A percentile compares a stretch with the other conserved stretches of the same genome.
These are phyloP conservation scores for Theonella swinhoei DNA, from an alignment of 37 sponge, comb jelly and placozoan genomes.

Conservation along the genomic window DNA sequence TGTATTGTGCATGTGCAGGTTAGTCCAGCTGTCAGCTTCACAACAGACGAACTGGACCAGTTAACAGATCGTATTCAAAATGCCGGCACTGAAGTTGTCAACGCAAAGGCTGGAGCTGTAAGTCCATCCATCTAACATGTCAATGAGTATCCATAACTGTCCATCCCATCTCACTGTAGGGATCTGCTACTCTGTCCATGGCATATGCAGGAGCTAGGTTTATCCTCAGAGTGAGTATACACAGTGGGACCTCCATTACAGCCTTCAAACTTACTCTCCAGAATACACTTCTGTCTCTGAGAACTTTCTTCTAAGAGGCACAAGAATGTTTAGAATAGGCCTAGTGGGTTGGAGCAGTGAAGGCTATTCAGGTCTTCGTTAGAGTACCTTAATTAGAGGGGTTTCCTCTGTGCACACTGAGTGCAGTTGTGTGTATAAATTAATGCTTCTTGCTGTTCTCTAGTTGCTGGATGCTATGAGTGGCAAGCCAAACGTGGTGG, in stretches of 20 bases:
- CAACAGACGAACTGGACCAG: slow-evolving; percentile 70
- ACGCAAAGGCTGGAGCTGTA: slow-evolving; percentile 98
- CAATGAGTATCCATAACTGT: too few species aligned
- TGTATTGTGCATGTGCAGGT: too few species aligned
- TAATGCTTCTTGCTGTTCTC: neutral
- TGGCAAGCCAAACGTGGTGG: slow-evolving; percentile 81
- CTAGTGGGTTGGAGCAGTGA: too few species aligned
- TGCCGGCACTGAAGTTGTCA: slow-evolving; percentile 99
- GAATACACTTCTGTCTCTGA: too few species aligned
- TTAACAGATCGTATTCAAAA: slow-evolving; percentile 96
- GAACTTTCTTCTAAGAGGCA: too few species aligned
- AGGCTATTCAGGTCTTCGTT: too few species aligned
- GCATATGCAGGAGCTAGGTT: slow-evolving; percentile 98
- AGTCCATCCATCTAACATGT: slow-evolving; percentile 7
- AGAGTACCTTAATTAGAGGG: too few species aligned
- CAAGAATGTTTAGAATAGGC: too few species aligned
- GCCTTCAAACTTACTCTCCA: too few species aligned
- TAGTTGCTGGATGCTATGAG: slow-evolving; percentile 73
- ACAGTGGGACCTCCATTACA: neutral
- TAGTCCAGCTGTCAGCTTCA: slow-evolving; percentile 64
- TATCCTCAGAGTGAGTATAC: slow-evolving; percentile 51
- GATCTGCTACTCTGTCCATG: slow-evolving; percentile 99
- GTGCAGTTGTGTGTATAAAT: too few species aligned
- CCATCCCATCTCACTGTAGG: slow-evolving; percentile 45
- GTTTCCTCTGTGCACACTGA: too few species aligned